Evolutionary conservation across 2,797 vertebrate genomes (phyloP), one percentile per base, ranked within the genome.

Genomic region (Remorina albescens): DNA sequence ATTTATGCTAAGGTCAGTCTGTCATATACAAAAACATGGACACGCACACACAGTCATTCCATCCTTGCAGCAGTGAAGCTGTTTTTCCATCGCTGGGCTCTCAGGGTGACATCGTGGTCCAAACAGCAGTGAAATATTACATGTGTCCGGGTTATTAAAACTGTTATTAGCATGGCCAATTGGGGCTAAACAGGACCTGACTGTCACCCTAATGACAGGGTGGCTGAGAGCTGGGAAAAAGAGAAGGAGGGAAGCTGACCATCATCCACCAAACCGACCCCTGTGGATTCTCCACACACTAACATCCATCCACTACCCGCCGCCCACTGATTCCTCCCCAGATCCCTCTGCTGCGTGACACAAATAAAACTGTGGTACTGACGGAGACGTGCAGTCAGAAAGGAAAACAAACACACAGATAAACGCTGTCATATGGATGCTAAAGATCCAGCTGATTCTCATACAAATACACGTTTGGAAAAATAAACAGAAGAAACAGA

Each of bases 181-280:
- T 87, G 87, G 91, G 90, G 89, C 86, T 90, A 88, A 93, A 91
- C 89, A 91, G 92, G 91, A 92, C 92, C 84, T 92, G 89, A 92
- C 90, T 93, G 92, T 92, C 92, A 91, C 90, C 79, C 79, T 94
- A 93, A 94, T 94, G 91, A 93, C 92, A 94, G 93, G 88, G 91
- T 93, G 89, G 80, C 81, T 88, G 69, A 85, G 77, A 73, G 46
- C 53, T 62, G 72, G 74, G 50, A 66, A 47, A 49, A n/a, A n/a
- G n/a, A 37, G 19, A 10, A n/a, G 36, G 28, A 5, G 39, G 49
- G 68, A 67, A 80, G 81, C 87, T 62, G 80, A 90, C 90, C 85
- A 80, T 79, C 86, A 86, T 78, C 74, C 60, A 84, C 82, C 81
- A 82, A 89, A 81, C 82, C n/a, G 83, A 56, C 74, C 72, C 30